Percentiles rank a stretch among this genome's conserved stretches.
Conservation (phyloP, 1,140 invertebrate genomes). For the Stegodyphus mimosarum region DNA sequence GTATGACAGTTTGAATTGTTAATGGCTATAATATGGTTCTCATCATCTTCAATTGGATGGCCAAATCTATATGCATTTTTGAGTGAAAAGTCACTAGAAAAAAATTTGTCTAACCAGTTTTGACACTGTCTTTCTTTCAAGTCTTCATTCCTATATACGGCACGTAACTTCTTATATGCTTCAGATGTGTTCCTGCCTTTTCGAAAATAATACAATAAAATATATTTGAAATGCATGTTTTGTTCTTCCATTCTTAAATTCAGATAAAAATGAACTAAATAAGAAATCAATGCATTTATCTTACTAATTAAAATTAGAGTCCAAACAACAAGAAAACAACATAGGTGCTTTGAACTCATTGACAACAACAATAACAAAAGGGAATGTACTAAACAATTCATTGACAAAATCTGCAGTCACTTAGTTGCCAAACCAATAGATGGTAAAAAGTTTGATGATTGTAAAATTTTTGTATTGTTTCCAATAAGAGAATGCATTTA, state of each 20-base stretch:
- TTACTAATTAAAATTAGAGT: no score
- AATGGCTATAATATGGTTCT: not conserved
- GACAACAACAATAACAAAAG: no score
- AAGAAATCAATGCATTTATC: no score
- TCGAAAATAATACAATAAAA: not conserved
- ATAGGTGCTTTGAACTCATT: not conserved
- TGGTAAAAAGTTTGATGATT: not conserved
- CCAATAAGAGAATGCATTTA: no score
- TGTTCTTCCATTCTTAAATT: no score
- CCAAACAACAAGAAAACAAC: no score
- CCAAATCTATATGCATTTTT: not conserved
- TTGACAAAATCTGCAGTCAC: not conserved
- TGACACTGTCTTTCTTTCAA: not conserved
- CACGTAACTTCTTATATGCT: not conserved
- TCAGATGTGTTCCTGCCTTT: not conserved
- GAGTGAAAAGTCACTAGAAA: not conserved
- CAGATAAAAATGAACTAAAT: no score
- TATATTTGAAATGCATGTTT: not conserved
- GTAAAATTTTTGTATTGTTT: no score
- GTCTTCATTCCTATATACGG: not conserved
- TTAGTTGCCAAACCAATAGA: not conserved
- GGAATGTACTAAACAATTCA: not conserved
- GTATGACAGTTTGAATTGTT: not conserved
- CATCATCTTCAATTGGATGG: not conserved
- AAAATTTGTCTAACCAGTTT: not conserved